A percentile compares a stretch with the other conserved stretches of the same genome.
These are phyloP conservation scores for Hemistola chrysoprasaria DNA, from an alignment of 2,888 invertebrate species.

Conservation along the genomic window DNA sequence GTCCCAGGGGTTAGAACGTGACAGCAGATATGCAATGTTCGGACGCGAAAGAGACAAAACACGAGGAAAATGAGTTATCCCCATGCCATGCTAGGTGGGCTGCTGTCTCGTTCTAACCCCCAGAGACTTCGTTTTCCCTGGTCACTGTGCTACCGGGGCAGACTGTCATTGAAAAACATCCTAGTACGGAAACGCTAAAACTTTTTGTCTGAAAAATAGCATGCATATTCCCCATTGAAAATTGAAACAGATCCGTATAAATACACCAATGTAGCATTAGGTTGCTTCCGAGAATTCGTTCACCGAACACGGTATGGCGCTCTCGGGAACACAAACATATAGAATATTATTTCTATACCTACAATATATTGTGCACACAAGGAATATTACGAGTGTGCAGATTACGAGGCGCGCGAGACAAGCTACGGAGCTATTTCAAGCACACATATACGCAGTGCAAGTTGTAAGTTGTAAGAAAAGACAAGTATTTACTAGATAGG, in stretches of 20 bases:
- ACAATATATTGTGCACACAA: constrained; percentile 39
- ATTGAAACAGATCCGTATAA: constrained; percentile 36
- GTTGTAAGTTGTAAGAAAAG: constrained; percentile 18
- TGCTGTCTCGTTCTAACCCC: too few species aligned
- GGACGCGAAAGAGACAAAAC: too few species aligned
- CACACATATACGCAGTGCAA: constrained; percentile 23
- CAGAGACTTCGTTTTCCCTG: too few species aligned
- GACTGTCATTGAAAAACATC: too few species aligned
- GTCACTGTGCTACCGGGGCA: too few species aligned
- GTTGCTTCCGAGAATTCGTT: constrained; percentile 72
- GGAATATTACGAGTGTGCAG: constrained; percentile 25
- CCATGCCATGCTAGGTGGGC: too few species aligned
- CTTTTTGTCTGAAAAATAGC: too few species aligned
- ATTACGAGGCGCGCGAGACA: constrained; percentile 10
- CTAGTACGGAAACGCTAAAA: too few species aligned
- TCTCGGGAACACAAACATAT: constrained; percentile 44
- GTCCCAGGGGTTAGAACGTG: too few species aligned
- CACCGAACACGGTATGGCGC: constrained; percentile 69
- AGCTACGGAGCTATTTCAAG: constrained; percentile 11
- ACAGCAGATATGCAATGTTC: too few species aligned
- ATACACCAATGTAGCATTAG: constrained; percentile 54
- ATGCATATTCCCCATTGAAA: too few species aligned
- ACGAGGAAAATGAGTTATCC: too few species aligned
- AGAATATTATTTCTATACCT: constrained; percentile 41
- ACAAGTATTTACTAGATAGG: constrained; percentile 4